Evolutionary conservation across 2,888 invertebrate species (phyloP), one percentile per base, ranked within the genome.

Genomic region (Iphiclides podalirius): DNA sequence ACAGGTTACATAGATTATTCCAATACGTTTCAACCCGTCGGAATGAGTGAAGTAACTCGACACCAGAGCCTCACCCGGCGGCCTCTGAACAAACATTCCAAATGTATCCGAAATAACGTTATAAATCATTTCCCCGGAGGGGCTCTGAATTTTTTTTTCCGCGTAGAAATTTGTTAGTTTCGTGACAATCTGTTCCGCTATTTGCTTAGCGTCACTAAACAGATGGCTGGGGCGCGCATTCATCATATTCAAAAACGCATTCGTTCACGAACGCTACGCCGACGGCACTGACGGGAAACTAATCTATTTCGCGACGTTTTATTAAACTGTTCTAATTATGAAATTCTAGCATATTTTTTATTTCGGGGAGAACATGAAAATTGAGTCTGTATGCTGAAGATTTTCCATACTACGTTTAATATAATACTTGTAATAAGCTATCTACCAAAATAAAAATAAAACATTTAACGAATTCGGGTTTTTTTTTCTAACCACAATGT

Each of bases 151-250:
- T 81, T 85, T 85, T 85, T 73, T 80, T 84, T 84, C 84, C 73
- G 66, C 63, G 61, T 54, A 64, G 64, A 79, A 84, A 86, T 87
- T 82, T 81, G 85, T 87, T 79, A 83, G 75, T 83, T 81, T 80
- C 76, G 72, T 83, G 80, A 83, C 87, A 81, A 82, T 84, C 86
- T 83, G 88, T 88, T 88, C 85, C 87, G 88, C 81, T 88, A 85
- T 88, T 88, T 85, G 84, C 86, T 84, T 78, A 77, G 72, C 67
- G 76, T 81, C 72, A 54, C 72, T 66, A 79, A 84, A 83, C 88
- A 88, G 77, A 86, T 87, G 87, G 72, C 60, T 52, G 58, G 54
- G 51, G 60, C 52, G 40, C 23, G 60, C 78, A 82, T 86, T 71
- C 71, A 83, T 87, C 87, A 86, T 81, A 67, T 74, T 67, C 57